Base-by-base conservation (phyloP, 2,797 vertebrate species). In the Hipposideros larvatus region DNA sequence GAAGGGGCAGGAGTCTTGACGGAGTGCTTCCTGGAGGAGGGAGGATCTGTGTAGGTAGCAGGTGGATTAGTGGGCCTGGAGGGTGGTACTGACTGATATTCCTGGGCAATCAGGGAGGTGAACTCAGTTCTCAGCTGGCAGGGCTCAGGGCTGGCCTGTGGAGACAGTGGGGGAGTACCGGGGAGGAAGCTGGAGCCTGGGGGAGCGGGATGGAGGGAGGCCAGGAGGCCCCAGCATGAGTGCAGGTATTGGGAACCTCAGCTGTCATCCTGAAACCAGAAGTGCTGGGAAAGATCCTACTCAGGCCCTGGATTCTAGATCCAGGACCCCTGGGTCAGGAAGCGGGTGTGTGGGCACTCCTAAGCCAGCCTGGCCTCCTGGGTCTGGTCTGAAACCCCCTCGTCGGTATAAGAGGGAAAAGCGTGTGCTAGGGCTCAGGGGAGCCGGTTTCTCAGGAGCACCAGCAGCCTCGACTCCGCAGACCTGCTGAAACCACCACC, bases 1-100 rank as follows among this genome's bases (percentile, higher is more conserved):
- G 65, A 5, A 13, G 18, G 26, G 11, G 22, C 0, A 1, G 48
- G 31, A 19, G 18, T 34, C 31, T 24, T 11, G n/a, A 14, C 0
- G 1, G 77, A 34, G 53, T 26, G 37, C 53, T 73, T n/a, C 31
- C 7, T 80, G 37, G 57, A 41, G 28, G 41, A 28, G 66, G 48
- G 55, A 19, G 11, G 46, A 16, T 70, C 46, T 11, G 2, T 46
- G 61, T 4, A 15, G 11, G n/a, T 65, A 61, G 37, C 16, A 48
- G 16, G 26, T 43, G 70, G 57, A n/a, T 53, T 28, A 14, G 28
- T 7, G 21, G 28, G 41, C 5, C 63, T 55, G 41, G 55, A 43
- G n/a, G n/a, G 7, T 71, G 82, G 61, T n/a, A 4, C 80, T 37
- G 31, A 46, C 55, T 7, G 24, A 7, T 59, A 19, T 24, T 48